phyloP scores from a whole-genome alignment of 30 jellyfish, hydroid and myxozoan species.

The Cassiopea xamachana region DNA sequence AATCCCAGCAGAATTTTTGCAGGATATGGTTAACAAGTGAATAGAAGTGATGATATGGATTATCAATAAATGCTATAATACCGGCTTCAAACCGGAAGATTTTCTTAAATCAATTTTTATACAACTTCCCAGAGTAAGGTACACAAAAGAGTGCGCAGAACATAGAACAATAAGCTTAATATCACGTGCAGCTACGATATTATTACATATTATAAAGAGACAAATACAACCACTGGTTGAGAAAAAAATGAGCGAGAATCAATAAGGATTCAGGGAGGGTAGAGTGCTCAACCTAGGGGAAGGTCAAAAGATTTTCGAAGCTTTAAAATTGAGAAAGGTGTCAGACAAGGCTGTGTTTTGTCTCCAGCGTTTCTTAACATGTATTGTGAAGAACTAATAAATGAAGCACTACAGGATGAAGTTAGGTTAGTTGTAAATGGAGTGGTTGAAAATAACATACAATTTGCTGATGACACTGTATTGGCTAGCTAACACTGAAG shows the following conservation, averaged over 20 bases:
- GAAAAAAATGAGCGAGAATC: not conserved
- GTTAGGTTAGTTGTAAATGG: not conserved
- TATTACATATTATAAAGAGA: not conserved
- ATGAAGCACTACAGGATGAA: not conserved
- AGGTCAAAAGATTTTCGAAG: not conserved
- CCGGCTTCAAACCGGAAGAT: slow-evolving; percentile 22
- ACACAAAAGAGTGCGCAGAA: not conserved
- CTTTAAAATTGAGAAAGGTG: not conserved
- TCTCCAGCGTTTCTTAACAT: not conserved
- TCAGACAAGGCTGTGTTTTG: not conserved
- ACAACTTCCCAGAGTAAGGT: slow-evolving; percentile 4
- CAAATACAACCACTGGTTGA: not conserved
- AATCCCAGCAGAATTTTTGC: slow-evolving; percentile 30
- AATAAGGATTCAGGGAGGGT: not conserved
- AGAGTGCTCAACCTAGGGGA: not conserved
- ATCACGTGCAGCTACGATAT: not conserved
- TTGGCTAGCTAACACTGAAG: not conserved
- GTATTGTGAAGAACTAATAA: not conserved
- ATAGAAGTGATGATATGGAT: not conserved
- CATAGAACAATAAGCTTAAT: not conserved
- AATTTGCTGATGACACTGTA: not conserved
- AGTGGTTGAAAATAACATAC: not conserved
- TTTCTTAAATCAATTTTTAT: not conserved
- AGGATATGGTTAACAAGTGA: slow-evolving; percentile 20
- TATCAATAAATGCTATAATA: slow-evolving; percentile 14